phyloP scores from a whole-genome alignment of 2,797 vertebrate genomes.

The Acrossocheilus fasciatus region DNA sequence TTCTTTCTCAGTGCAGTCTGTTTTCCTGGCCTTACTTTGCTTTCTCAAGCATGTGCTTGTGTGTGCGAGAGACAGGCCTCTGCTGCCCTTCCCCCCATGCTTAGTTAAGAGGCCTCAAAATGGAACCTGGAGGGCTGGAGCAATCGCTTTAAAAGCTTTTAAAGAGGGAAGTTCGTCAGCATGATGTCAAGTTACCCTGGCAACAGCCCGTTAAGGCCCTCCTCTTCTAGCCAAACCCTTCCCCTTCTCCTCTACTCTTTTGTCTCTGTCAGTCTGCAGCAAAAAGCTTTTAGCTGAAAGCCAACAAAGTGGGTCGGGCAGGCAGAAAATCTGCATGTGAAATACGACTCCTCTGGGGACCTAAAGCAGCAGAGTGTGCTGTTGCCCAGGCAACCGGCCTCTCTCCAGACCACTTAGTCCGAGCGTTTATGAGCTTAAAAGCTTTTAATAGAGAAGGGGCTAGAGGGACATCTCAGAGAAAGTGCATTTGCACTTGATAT shows the following conservation, averaged over 20 bases:
- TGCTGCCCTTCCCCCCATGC: constrained; percentile 75
- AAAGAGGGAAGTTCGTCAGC: constrained; percentile 96
- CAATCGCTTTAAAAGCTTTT: constrained; percentile 99
- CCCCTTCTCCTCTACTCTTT: constrained; percentile 54
- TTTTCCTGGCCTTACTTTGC: constrained; percentile 55
- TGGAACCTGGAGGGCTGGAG: constrained; percentile 96
- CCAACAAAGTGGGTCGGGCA: constrained; percentile 88
- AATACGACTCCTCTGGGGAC: constrained; percentile 80
- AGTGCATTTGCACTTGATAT: constrained; percentile 68
- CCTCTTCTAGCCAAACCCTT: constrained; percentile 64
- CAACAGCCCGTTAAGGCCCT: constrained; percentile 89
- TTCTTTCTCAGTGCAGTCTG: constrained; percentile 69
- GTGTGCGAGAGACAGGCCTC: constrained; percentile 61
- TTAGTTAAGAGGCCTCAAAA: constrained; percentile 93
- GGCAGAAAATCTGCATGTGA: constrained; percentile 90
- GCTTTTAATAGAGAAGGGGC: constrained; percentile 81
- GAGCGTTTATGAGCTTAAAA: constrained; percentile 80
- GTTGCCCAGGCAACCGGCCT: constrained; percentile 79
- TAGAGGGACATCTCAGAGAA: constrained; percentile 5
- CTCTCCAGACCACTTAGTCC: constrained; percentile 69
- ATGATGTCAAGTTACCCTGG: constrained; percentile 99
- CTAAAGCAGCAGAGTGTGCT: constrained; percentile 58
- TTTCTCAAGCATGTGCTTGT: constrained; percentile 55
- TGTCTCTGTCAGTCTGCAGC: constrained; percentile 81
- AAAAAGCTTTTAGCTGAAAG: constrained; percentile 99